Evolutionary conservation across 2,888 invertebrate species (phyloP), one percentile per base, ranked within the genome.

Genomic region (Yponomeuta plumbellus): DNA sequence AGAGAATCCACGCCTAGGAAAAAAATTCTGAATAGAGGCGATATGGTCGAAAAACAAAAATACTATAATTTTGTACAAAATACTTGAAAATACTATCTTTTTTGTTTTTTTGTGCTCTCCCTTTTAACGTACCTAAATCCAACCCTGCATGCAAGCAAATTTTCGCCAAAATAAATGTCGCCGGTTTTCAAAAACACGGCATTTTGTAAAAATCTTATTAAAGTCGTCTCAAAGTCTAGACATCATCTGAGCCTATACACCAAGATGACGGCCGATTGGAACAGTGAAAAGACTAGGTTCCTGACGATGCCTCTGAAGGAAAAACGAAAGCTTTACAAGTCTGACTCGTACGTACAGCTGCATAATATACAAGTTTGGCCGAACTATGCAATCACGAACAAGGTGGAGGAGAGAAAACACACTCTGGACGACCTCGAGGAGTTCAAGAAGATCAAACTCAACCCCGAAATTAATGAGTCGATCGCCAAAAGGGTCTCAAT

Each of bases 401-500:
- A 83, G 71, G 80, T 84, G 68, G 71, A 85, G 56, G 82, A 80
- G 20, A 83, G 83, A 66, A 92, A 92, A 63, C 80, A 75, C 57
- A 86, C 72, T 17, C 64, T 76, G n/a, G 86, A 88, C 67, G 91
- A 91, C 67, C 63, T 83, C 0, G 77, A 70, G 0, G 81, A 87
- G 69, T 84, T 85, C 34, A 75, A 79, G 20, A 84, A 85, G 68
- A 75, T 80, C 61, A 75, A 75, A 66, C 72, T 90, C 40, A 76
- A 92, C 70, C 61, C 72, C 0, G 71, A 77, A 0, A 79, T 83
- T 70, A 92, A 93, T 74, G 78, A 78, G 44, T 71, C 73, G 0
- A 74, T 95, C n/a, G 83, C 90, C 6, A 83, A 92, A n/a, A 94
- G 93, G 79, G 89, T 95, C 61, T 94, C 94, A 10, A 83, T 95